Evolutionary conservation across 2,113 vertebrate genomes (phyloP).

Genomic region (Cervus canadensis): DNA sequence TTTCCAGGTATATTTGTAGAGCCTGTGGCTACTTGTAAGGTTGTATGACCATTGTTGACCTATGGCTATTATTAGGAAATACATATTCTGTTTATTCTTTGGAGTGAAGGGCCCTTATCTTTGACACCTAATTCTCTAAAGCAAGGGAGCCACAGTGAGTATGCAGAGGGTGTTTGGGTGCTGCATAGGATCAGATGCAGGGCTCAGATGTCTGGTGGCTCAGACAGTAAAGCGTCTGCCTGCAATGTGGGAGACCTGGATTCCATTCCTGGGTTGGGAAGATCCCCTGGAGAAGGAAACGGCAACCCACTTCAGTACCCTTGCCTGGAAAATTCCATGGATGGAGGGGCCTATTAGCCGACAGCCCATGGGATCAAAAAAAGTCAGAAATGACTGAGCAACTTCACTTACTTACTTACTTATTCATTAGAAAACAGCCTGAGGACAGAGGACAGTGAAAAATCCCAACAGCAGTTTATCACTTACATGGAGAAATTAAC

Average conservation of each 20-base stretch:
- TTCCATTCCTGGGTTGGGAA: neutral
- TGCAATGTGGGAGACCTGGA: neutral
- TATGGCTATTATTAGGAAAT: neutral
- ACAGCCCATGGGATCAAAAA: neutral
- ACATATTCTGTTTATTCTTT: neutral
- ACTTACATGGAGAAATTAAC: slow-evolving; percentile 42
- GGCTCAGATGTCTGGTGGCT: neutral
- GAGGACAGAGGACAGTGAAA: neutral
- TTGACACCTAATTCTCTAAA: neutral
- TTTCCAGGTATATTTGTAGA: neutral
- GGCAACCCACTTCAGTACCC: neutral
- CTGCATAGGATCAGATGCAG: neutral
- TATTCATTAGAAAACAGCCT: neutral
- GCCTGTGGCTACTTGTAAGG: neutral
- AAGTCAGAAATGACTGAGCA: fast-evolving
- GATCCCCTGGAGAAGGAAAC: neutral
- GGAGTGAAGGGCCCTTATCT: neutral
- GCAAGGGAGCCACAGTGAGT: neutral
- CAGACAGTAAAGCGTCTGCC: neutral
- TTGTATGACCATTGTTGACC: neutral
- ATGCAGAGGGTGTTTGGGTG: neutral
- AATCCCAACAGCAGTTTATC: neutral
- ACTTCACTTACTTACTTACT: neutral
- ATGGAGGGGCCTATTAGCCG: neutral
- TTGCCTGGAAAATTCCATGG: neutral